Base-by-base conservation (phyloP, 2,113 vertebrate species). In the Pogonocichla stellata region DNA sequence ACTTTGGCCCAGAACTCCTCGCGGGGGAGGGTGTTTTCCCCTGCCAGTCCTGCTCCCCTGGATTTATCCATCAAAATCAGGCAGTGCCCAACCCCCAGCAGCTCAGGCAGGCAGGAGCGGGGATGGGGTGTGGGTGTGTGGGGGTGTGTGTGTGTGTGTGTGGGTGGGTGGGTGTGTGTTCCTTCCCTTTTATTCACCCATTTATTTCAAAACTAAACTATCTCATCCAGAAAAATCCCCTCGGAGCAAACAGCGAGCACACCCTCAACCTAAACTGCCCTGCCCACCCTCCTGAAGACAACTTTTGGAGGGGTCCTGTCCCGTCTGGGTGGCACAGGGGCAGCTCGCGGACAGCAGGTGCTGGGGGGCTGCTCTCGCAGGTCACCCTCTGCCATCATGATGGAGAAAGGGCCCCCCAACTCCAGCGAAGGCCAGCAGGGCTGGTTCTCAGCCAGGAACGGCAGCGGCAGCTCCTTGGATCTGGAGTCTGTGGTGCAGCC, bases 391-490 rank as follows among this genome's bases (percentile, higher is more conserved):
- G 6, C 33, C 96, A 78, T 5, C 83, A 96, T 97, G 97, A 95
- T 95, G 87, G 96, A 96, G 31, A 74, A 94, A 10, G 34, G 9
- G 29, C 10, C 80, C 58, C 83, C 70, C 81, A 97, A 88, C 58
- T 34, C 92, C 84, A 94, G 93, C 18, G 19, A 84, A 10, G 86
- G 78, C 65, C 96, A 92, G 36, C 91, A 47, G 14, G 96, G 97
- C 60, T 94, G 94, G 96, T 79, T 97, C 23, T 86, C 74, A 8
- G 61, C 96, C 26, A 77, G 83, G 70, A 97, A 95, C 0, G 8
- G 87, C 26, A 92, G 94, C 34, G 18, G 84, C 88, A 73, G 82
- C 43, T 94, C 98, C 93, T 92, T 98, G 75, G 98, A 97, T 33
- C 95, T 97, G 66, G 94, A 96, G 5, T 79, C 98, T 0, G 86